These are phyloP conservation scores for Nothoprocta perdicaria DNA, from an alignment of 2,113 vertebrate genomes.

Conservation along the genomic window DNA sequence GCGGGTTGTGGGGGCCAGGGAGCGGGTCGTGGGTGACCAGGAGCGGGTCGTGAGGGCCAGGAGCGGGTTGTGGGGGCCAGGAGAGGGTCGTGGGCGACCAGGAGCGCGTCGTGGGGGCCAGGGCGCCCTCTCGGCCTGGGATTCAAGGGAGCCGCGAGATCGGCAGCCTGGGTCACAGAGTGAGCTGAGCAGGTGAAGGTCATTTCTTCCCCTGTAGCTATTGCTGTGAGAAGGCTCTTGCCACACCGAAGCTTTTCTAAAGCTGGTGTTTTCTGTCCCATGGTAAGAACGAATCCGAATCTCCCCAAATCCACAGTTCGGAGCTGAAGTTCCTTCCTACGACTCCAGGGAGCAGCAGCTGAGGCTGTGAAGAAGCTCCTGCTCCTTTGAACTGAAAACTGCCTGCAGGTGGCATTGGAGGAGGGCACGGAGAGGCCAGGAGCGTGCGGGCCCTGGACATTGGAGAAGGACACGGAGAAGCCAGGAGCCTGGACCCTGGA, in stretches of 20 bases:
- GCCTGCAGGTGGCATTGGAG: neutral
- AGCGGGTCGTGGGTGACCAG: too few relatives aligned
- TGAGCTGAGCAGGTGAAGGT: neutral
- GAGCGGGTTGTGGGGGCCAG: too few relatives aligned
- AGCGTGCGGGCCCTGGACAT: neutral
- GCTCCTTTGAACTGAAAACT: neutral
- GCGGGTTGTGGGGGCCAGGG: too few relatives aligned
- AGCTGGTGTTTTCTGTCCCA: rapidly evolving
- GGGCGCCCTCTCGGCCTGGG: too few relatives aligned
- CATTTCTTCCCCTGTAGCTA: neutral
- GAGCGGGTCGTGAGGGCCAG: too few relatives aligned
- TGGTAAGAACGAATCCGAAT: neutral
- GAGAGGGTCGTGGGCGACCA: too few relatives aligned
- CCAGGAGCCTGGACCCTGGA: rapidly evolving
- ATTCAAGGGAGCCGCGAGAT: rapidly evolving
- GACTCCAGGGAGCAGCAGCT: slow-evolving; percentile 3
- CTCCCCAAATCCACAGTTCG: neutral
- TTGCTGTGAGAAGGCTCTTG: rapidly evolving
- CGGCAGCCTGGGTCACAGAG: neutral
- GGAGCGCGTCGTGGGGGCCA: too few relatives aligned
- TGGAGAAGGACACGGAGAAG: neutral
- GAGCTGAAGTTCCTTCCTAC: neutral
- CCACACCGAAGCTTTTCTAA: rapidly evolving
- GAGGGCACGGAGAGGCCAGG: neutral
- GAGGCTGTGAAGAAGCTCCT: neutral